A percentile compares a stretch with the other conserved stretches of the same genome.
phyloP scores from a whole-genome alignment of 1,140 invertebrate species.

The Bombus haemorrhoidalis region DNA sequence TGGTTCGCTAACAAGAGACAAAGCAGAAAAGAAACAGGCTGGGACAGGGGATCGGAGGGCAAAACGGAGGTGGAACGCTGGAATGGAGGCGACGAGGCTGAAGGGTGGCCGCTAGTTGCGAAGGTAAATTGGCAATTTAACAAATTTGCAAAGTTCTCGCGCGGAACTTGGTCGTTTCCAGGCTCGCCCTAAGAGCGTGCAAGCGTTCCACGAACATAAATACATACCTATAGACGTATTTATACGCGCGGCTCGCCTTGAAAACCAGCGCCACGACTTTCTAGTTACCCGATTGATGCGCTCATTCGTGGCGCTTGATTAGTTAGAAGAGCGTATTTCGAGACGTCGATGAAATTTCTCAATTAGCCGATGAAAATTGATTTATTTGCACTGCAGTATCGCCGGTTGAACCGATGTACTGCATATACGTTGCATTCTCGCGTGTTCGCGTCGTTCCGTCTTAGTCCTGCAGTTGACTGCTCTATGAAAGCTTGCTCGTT shows the following conservation, averaged over 20 bases:
- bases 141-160: conserved; percentile 80
- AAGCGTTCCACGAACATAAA: conserved; percentile 61
- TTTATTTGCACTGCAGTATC: not conserved
- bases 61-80: conserved; percentile 54
- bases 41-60: conserved; percentile 21
- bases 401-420: too few relatives aligned
- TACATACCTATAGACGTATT: conserved; percentile 48
- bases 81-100: conserved; percentile 57
- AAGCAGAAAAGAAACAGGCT: conserved; percentile 55
- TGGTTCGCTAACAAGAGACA: conserved; percentile 73
- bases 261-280: not conserved
- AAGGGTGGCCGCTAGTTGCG: conserved; percentile 74
- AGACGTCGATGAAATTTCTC: too few relatives aligned
- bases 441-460: not conserved
- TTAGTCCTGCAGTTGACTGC: too few relatives aligned
- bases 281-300: not conserved
- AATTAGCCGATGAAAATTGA: not conserved
- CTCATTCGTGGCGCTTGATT: too few relatives aligned
- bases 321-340: not conserved
- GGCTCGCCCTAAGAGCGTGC: not conserved
- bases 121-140: conserved; percentile 82
- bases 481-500: too few relatives aligned
- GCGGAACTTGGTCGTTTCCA: conserved; percentile 58
- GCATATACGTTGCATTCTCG: not conserved
- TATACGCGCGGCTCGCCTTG: conserved; percentile 3